Evolutionary conservation across 1,140 invertebrate species (phyloP).

Genomic region (Diprion similis): DNA sequence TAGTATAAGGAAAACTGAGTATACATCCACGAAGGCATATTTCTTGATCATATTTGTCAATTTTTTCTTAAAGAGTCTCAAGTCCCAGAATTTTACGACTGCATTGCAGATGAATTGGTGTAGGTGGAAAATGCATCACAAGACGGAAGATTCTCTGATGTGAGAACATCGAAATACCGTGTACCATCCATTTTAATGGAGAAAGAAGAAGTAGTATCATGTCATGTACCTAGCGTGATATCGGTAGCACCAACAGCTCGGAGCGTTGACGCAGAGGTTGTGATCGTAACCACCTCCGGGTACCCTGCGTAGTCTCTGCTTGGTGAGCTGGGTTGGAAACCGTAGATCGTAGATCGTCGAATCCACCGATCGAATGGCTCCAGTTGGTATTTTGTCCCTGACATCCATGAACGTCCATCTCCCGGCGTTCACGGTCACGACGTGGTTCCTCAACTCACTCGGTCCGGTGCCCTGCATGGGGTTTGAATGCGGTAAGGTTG

Average conservation of each 20-base stretch:
- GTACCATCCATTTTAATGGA: background rate
- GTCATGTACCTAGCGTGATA: constrained; percentile 45
- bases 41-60: no score
- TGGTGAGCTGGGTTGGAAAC: constrained; percentile 61
- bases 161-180: background rate
- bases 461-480: constrained; percentile 42
- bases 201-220: background rate
- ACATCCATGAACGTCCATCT: constrained; percentile 59
- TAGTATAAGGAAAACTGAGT: no score
- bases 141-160: no score
- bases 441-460: constrained; percentile 63
- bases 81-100: no score
- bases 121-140: no score
- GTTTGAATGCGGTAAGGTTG: no score
- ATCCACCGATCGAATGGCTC: constrained; percentile 65
- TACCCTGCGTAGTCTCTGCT: constrained; percentile 56
- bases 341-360: constrained; percentile 77
- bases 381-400: constrained; percentile 40
- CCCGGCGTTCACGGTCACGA: constrained; percentile 64
- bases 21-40: no score
- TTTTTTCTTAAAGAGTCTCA: no score
- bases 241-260: constrained; percentile 38
- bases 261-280: constrained; percentile 73
- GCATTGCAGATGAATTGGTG: no score
- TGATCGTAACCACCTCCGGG: constrained; percentile 74